phyloP scores from a whole-genome alignment of 2,888 invertebrate genomes.

The Drosophila rubida region DNA sequence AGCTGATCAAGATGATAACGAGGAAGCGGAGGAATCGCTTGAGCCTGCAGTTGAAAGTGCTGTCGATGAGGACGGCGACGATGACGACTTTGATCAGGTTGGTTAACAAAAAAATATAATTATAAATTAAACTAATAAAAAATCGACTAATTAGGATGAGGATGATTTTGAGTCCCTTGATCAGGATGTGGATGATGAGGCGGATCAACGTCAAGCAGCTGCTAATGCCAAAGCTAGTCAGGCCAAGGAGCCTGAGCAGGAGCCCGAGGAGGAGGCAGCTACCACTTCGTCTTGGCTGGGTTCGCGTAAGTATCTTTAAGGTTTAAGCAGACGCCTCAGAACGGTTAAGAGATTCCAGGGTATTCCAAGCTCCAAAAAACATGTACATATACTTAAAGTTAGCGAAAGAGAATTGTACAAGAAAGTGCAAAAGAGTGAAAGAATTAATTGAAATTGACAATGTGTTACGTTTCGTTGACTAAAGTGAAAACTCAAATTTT shows the following conservation, averaged over 20 bases:
- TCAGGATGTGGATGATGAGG: slow-evolving; percentile 83
- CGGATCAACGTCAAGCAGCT: slow-evolving; percentile 79
- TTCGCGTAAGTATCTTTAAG: slow-evolving; percentile 79
- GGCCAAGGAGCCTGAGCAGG: slow-evolving; percentile 25
- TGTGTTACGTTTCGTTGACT: slow-evolving; percentile 49
- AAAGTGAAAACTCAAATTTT: slow-evolving; percentile 86
- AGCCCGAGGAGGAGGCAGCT: slow-evolving; percentile 55
- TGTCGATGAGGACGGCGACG: slow-evolving; percentile 58
- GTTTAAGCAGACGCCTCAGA: slow-evolving; percentile 24
- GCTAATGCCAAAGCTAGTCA: slow-evolving; percentile 35
- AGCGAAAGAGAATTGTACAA: slow-evolving; percentile 66
- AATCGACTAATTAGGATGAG: slow-evolving; percentile 52
- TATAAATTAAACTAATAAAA: not conserved
- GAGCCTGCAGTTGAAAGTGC: slow-evolving; percentile 38
- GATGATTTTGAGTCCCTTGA: slow-evolving; percentile 83
- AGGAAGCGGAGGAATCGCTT: slow-evolving; percentile 34
- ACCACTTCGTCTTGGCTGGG: slow-evolving; percentile 77
- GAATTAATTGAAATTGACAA: not conserved
- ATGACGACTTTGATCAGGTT: slow-evolving; percentile 40
- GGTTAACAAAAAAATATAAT: not conserved
- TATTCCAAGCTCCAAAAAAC: slow-evolving; percentile 47
- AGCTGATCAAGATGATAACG: slow-evolving; percentile 30
- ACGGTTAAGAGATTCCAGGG: slow-evolving; percentile 36
- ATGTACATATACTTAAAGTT: slow-evolving; percentile 1
- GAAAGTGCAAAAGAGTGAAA: slow-evolving; percentile 82